Evolutionary conservation across 2,113 vertebrate species (phyloP).

Genomic region (Phasianus colchicus): DNA sequence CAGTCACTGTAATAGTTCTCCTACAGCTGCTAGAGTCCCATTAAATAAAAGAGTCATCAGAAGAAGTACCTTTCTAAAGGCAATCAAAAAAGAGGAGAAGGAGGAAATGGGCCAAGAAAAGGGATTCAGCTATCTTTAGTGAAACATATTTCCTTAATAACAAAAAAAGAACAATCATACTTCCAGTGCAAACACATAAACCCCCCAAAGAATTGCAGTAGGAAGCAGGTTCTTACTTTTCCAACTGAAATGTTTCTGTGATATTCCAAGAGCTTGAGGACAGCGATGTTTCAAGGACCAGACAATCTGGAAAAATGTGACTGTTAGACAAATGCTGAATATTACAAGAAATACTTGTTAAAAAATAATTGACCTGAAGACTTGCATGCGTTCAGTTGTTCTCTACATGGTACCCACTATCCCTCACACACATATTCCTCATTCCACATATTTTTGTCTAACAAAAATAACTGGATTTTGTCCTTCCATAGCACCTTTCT

Average conservation of each 20-base stretch:
- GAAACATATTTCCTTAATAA: background rate
- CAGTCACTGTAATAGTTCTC: constrained; percentile 25
- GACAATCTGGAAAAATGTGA: constrained; percentile 70
- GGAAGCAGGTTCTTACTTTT: constrained; percentile 74
- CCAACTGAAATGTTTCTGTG: constrained; percentile 75
- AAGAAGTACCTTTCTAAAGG: background rate
- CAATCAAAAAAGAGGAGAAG: background rate
- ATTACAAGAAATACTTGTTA: background rate
- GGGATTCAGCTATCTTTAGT: background rate
- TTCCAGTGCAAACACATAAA: background rate
- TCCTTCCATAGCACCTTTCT: background rate
- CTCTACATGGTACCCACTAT: background rate
- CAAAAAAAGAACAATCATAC: background rate
- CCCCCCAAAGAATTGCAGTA: background rate
- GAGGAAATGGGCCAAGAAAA: constrained; percentile 13
- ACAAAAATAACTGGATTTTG: background rate
- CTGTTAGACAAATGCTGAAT: constrained; percentile 8
- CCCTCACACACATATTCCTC: background rate
- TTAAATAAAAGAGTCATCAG: background rate
- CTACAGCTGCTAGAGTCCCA: background rate
- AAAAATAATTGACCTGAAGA: constrained; percentile 23
- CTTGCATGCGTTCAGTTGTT: background rate
- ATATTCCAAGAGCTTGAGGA: constrained; percentile 70
- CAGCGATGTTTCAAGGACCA: constrained; percentile 65
- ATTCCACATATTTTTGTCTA: background rate